Percentiles rank a stretch among this genome's conserved stretches.
Evolutionary conservation across 1,140 invertebrate species (phyloP).

Genomic region (Campoletis sonorensis): DNA sequence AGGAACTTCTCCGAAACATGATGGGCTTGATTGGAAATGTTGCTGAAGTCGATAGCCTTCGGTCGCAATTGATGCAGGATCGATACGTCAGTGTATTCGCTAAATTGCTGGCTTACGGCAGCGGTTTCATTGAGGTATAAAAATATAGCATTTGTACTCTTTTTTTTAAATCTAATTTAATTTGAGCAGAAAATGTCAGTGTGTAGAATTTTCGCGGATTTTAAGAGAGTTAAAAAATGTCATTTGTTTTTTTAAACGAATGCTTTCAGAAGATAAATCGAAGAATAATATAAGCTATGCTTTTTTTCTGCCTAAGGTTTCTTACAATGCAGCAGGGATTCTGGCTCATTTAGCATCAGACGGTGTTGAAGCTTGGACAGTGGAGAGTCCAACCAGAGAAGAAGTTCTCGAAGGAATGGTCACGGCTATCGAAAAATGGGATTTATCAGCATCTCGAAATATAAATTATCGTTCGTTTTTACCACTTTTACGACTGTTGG

Average conservation of each 20-base stretch:
- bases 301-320: slow-evolving; percentile 80
- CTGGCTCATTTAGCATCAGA: slow-evolving; percentile 96
- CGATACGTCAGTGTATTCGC: slow-evolving; percentile 92
- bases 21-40: slow-evolving; percentile 98
- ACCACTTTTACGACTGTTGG: slow-evolving; percentile 90
- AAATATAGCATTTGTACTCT: not conserved
- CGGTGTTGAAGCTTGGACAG: slow-evolving; percentile 89
- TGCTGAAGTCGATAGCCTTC: slow-evolving; percentile 92
- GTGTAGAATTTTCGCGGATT: too few relatives aligned
- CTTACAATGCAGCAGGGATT: slow-evolving; percentile 98
- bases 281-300: not conserved
- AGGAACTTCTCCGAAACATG: slow-evolving; percentile 95
- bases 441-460: slow-evolving; percentile 90
- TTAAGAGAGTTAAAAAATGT: too few relatives aligned
- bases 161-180: too few relatives aligned
- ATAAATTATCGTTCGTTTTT: slow-evolving; percentile 98
- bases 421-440: slow-evolving; percentile 91
- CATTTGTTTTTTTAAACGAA: not conserved
- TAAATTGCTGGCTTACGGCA: slow-evolving; percentile 87
- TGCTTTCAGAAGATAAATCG: too few relatives aligned
- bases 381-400: slow-evolving; percentile 82
- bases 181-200: too few relatives aligned
- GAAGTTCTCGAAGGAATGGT: slow-evolving; percentile 87
- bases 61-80: slow-evolving; percentile 89
- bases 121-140: slow-evolving; percentile 94